phyloP scores from a whole-genome alignment of 2,888 invertebrate species.

The Acanthopleura granulata region DNA sequence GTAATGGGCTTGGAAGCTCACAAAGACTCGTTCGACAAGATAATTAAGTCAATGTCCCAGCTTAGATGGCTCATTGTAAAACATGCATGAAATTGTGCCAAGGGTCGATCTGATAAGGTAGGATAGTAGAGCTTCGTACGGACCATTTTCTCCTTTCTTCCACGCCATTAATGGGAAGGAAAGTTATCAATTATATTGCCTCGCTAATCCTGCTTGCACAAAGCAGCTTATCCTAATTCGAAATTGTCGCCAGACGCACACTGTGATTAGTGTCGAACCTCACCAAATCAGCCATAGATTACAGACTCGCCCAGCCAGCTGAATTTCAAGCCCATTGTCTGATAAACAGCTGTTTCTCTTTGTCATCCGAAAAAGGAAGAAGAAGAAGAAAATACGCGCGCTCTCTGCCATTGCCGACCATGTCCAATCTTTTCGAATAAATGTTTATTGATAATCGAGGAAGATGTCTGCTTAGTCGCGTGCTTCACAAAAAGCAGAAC shows the following conservation, averaged over 20 bases:
- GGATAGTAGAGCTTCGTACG: neutral
- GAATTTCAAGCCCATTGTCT: neutral
- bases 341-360: no score
- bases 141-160: neutral
- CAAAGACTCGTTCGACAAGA: slow-evolving; percentile 12
- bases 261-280: neutral
- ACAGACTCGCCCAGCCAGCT: neutral
- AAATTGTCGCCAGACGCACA: neutral
- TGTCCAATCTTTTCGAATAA: no score
- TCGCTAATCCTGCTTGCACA: neutral
- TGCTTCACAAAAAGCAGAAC: no score
- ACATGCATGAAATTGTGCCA: slow-evolving; percentile 8
- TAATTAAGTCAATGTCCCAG: slow-evolving; percentile 6
- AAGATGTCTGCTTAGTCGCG: no score
- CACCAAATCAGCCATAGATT: slow-evolving; percentile 2
- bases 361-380: no score
- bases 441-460: no score
- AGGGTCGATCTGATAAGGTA: neutral
- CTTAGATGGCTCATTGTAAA: slow-evolving; percentile 14
- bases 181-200: slow-evolving; percentile 17
- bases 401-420: no score
- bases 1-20: slow-evolving; percentile 1
- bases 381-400: no score
- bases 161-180: neutral
- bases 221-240: neutral